phyloP scores from a whole-genome alignment of 1,140 invertebrate genomes.

The Riptortus pedestris region DNA sequence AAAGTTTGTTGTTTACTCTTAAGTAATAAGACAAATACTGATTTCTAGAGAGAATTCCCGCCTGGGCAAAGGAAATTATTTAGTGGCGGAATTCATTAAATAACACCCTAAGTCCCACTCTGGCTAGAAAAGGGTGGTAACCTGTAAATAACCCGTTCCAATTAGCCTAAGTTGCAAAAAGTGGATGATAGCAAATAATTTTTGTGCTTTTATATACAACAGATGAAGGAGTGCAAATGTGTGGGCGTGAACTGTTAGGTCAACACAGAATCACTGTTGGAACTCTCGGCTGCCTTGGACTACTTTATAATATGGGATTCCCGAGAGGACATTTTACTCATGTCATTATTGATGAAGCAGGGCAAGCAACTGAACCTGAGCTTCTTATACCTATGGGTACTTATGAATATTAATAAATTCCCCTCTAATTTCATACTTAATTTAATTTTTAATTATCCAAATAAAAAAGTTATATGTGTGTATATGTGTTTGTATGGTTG shows the following conservation, averaged over 20 bases:
- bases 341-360: conserved; percentile 81
- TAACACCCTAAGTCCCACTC: too few relatives aligned
- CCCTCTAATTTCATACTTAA: not conserved
- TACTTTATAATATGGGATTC: conserved; percentile 54
- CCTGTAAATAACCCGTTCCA: too few relatives aligned
- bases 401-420: not conserved
- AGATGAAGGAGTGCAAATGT: conserved; percentile 17
- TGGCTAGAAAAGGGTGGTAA: too few relatives aligned
- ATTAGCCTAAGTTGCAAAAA: too few relatives aligned
- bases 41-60: too few relatives aligned
- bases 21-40: too few relatives aligned
- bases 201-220: not conserved
- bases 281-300: conserved; percentile 64
- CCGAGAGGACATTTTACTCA: conserved; percentile 72
- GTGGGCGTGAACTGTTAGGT: not conserved
- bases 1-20: too few relatives aligned
- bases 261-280: conserved; percentile 57
- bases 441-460: too few relatives aligned
- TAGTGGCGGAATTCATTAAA: too few relatives aligned
- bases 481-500: too few relatives aligned
- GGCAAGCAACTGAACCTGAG: conserved; percentile 83
- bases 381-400: conserved; percentile 47
- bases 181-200: not conserved
- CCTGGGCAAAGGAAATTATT: too few relatives aligned
- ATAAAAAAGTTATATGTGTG: too few relatives aligned